Evolutionary conservation across 2,113 vertebrate species (phyloP).

Genomic region (Eublepharis macularius): DNA sequence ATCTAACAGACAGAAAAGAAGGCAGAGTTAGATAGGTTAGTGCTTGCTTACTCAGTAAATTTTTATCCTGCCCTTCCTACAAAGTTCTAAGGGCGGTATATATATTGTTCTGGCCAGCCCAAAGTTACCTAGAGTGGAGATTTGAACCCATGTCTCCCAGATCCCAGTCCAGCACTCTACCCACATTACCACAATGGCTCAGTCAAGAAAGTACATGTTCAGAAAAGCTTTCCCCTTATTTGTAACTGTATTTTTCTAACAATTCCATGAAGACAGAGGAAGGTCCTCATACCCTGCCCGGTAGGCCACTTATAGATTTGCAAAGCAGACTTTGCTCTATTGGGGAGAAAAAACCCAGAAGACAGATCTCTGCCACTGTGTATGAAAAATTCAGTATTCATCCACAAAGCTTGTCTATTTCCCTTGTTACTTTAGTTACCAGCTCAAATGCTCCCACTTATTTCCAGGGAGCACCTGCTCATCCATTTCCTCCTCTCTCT

Average conservation of each 20-base stretch:
- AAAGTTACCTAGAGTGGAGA: no score
- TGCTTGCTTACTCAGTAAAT: no score
- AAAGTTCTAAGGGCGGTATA: no score
- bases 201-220: not conserved
- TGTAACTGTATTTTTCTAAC: not conserved
- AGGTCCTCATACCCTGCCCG: no score
- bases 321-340: not conserved
- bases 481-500: not conserved
- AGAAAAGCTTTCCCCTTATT: not conserved
- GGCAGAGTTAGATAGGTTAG: not conserved
- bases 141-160: no score
- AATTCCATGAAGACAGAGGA: not conserved
- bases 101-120: no score
- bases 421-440: not conserved
- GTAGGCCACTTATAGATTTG: not conserved
- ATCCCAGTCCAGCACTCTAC: no score
- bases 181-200: not conserved
- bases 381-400: not conserved
- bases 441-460: constrained; percentile 22
- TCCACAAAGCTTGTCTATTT: not conserved
- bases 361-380: not conserved
- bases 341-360: not conserved
- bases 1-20: not conserved
- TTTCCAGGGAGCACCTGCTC: not conserved
- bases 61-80: no score